Conservation (phyloP, 2,113 vertebrate genomes). For the Capricornis sumatraensis region DNA sequence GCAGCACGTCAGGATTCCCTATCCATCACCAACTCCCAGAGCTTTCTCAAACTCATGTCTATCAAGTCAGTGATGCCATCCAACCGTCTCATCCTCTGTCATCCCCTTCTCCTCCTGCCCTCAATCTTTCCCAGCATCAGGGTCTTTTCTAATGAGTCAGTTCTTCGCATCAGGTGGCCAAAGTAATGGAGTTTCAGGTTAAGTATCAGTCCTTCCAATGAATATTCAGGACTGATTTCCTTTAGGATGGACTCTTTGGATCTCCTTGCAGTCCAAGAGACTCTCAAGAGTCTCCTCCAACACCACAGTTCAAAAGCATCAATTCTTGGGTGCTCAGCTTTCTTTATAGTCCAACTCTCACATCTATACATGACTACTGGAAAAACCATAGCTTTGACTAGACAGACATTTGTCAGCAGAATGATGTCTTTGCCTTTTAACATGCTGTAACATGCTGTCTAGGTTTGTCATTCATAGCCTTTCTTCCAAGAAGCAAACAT, state of each 20-base stretch:
- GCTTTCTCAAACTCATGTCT: neutral
- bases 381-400: neutral
- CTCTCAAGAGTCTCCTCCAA: neutral
- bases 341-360: neutral
- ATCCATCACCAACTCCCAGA: neutral
- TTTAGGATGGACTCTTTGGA: neutral
- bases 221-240: neutral
- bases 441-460: neutral
- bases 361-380: neutral
- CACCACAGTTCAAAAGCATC: neutral
- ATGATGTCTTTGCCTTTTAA: neutral
- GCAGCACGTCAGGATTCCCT: neutral
- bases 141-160: neutral
- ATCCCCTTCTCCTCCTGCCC: neutral
- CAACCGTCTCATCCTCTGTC: neutral
- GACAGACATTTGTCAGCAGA: neutral
- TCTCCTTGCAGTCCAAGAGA: neutral
- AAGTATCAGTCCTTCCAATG: neutral
- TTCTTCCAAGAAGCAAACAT: neutral
- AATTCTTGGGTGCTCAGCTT: neutral
- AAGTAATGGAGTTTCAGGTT: neutral
- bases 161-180: neutral
- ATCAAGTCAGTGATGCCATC: neutral
- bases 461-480: neutral
- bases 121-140: neutral